phyloP scores from a whole-genome alignment of 1,140 invertebrate species.

The Drosophila orena region DNA sequence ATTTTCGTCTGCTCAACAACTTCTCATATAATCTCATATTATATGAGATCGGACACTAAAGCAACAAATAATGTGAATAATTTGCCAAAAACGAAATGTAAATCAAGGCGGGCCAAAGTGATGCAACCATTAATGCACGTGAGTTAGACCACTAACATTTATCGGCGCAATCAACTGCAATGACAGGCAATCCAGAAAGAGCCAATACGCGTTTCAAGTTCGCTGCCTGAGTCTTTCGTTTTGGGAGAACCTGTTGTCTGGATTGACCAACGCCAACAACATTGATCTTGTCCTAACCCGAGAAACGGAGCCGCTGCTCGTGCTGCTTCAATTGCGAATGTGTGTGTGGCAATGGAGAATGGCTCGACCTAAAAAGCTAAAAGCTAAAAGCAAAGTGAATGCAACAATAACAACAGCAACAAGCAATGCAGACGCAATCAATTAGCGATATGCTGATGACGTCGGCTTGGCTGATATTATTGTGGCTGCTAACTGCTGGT shows the following conservation, averaged over 20 bases:
- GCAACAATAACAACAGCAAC: conserved; percentile 45
- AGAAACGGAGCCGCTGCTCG: conserved; percentile 17
- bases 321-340: conserved; percentile 1
- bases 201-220: conserved; percentile 64
- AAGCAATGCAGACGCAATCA: conserved; percentile 66
- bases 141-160: conserved; percentile 23
- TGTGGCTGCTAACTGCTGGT: not conserved
- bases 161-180: conserved; percentile 56
- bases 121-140: conserved; percentile 54
- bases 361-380: conserved; percentile 71
- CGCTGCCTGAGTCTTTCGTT: conserved; percentile 75
- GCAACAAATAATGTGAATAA: conserved; percentile 12
- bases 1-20: conserved; percentile 7
- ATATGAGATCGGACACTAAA: conserved; percentile 24
- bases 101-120: conserved; percentile 27
- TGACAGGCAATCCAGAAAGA: conserved; percentile 44
- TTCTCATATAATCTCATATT: conserved; percentile 26
- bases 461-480: conserved; percentile 20
- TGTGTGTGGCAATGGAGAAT: conserved; percentile 66
- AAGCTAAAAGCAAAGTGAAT: conserved; percentile 66
- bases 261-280: conserved; percentile 60
- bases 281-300: conserved; percentile 77
- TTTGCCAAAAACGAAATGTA: conserved; percentile 32
- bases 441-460: conserved; percentile 74
- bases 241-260: conserved; percentile 70